Conservation (phyloP, 2,113 vertebrate genomes). For the Chlamydotis undulata region DNA sequence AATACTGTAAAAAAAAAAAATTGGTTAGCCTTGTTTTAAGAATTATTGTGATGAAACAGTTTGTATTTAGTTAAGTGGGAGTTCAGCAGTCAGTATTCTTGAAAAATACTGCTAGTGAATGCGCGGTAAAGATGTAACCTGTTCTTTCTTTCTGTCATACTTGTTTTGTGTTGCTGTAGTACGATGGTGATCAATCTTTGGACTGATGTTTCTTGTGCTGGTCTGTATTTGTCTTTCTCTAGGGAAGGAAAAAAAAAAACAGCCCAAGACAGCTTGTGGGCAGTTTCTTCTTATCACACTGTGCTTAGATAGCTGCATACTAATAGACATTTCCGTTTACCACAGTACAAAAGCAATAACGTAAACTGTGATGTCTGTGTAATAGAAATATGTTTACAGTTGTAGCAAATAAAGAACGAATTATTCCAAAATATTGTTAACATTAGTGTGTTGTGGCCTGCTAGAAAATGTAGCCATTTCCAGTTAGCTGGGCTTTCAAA, state of each 20-base stretch:
- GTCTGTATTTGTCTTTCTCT: background rate
- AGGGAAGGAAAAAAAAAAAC: background rate
- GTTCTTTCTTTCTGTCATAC: background rate
- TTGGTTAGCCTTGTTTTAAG: background rate
- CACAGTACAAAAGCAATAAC: slow-evolving; percentile 66
- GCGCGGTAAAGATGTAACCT: background rate
- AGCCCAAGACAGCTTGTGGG: background rate
- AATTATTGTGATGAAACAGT: background rate
- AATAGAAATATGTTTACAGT: slow-evolving; percentile 42
- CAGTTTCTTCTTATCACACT: slow-evolving; percentile 39
- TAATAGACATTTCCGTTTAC: background rate
- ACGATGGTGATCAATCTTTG: background rate
- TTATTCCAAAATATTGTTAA: background rate
- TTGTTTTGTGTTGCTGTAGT: slow-evolving; percentile 17
- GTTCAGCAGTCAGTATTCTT: background rate
- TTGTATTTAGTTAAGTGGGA: background rate
- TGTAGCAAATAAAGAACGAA: slow-evolving; percentile 71
- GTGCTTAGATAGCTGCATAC: slow-evolving; percentile 24
- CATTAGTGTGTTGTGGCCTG: background rate
- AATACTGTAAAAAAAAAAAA: background rate
- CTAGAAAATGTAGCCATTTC: background rate
- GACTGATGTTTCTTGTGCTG: background rate
- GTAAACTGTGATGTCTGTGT: slow-evolving; percentile 63
- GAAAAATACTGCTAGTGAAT: background rate
- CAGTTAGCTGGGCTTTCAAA: background rate